A percentile compares a stretch with the other conserved stretches of the same genome.
phyloP scores from a whole-genome alignment of 2,888 invertebrate species.

The Parelbella ahira region DNA sequence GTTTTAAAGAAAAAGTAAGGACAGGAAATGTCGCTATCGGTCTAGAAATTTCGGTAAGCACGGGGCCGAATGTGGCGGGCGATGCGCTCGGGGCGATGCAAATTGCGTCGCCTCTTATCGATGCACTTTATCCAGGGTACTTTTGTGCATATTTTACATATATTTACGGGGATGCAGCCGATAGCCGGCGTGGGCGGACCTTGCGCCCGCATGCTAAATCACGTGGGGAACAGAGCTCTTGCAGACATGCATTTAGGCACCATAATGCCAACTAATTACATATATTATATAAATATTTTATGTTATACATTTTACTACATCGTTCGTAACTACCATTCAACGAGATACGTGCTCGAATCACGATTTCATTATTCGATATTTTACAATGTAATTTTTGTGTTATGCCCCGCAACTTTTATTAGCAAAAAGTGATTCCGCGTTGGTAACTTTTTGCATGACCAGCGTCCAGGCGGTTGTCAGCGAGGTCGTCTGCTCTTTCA shows the following conservation, averaged over 20 bases:
- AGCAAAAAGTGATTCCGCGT: conserved; percentile 22
- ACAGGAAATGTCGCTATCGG: conserved; percentile 14
- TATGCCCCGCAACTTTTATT: conserved; percentile 20
- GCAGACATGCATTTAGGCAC: conserved; percentile 47
- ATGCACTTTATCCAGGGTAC: conserved; percentile 72
- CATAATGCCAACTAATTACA: conserved; percentile 12
- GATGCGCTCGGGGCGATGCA: conserved; percentile 66
- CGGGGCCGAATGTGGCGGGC: conserved; percentile 55
- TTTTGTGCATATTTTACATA: conserved; percentile 76
- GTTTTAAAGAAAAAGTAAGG: background rate
- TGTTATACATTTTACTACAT: conserved; percentile 19
- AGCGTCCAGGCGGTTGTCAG: conserved; percentile 6
- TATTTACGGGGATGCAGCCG: conserved; percentile 63
- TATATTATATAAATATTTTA: conserved; percentile 30
- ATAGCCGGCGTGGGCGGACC: conserved; percentile 66
- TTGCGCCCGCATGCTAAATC: conserved; percentile 59
- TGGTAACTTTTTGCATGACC: conserved; percentile 20
- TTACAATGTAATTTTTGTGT: conserved; percentile 19
- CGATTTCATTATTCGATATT: conserved; percentile 22
- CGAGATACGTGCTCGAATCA: conserved; percentile 23
- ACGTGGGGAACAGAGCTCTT: conserved; percentile 42
- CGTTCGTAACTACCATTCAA: conserved; percentile 16
- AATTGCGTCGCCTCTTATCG: conserved; percentile 74
- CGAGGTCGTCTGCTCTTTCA: conserved; percentile 13
- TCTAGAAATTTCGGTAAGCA: conserved; percentile 57